These are phyloP conservation scores for Megaleporinus macrocephalus DNA, from an alignment of 2,113 vertebrate species.

Conservation along the genomic window DNA sequence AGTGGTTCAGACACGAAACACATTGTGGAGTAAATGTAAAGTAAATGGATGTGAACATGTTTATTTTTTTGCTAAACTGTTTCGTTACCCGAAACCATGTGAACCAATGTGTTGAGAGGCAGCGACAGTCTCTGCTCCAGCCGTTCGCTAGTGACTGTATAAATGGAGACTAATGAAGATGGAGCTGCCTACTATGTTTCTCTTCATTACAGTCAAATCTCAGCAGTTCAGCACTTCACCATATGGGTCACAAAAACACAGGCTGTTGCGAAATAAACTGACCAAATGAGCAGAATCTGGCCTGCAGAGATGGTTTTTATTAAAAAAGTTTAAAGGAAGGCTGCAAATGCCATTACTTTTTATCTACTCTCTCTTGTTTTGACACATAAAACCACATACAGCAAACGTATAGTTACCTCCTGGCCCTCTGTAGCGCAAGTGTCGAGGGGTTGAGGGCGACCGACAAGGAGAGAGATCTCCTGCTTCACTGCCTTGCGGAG, in stretches of 20 bases:
- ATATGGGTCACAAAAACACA: slow-evolving; percentile 2
- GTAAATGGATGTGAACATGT: no score
- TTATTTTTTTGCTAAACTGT: no score
- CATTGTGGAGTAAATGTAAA: no score
- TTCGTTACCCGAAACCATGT: no score
- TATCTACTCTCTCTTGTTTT: neutral
- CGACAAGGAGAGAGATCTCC: slow-evolving; percentile 88
- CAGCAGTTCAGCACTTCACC: neutral
- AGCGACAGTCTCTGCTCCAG: neutral
- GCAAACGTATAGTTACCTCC: slow-evolving; percentile 79
- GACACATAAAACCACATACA: neutral
- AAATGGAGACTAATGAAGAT: neutral
- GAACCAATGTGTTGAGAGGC: neutral
- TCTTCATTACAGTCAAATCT: neutral
- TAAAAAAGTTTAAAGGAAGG: neutral
- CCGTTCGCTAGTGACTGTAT: neutral
- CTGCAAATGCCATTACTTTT: neutral
- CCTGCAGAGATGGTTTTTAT: neutral
- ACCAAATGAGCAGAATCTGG: neutral
- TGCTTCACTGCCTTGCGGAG: slow-evolving; percentile 79
- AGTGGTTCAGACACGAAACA: no score
- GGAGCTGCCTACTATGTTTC: neutral
- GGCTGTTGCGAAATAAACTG: neutral
- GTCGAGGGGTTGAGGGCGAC: slow-evolving; percentile 91
- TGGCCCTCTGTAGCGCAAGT: slow-evolving; percentile 89